These are phyloP conservation scores for Amblyornis subalaris DNA, from an alignment of 2,113 vertebrate genomes.

Conservation along the genomic window DNA sequence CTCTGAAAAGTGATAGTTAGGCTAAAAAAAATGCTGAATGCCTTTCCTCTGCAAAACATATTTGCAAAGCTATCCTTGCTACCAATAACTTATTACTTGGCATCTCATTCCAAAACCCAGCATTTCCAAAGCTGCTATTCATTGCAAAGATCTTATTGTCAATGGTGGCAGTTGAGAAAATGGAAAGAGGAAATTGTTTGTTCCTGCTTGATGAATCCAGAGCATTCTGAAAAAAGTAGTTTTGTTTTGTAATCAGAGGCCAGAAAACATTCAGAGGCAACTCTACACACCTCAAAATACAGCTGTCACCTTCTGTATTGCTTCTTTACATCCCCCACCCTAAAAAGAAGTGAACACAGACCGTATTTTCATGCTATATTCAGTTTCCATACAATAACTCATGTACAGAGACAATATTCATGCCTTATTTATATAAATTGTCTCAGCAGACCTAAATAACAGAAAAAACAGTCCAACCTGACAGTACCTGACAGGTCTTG, in stretches of 20 bases:
- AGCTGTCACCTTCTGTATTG: not conserved
- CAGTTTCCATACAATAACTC: not conserved
- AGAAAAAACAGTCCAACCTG: not conserved
- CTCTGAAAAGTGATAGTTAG: not conserved
- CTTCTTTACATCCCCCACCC: not conserved
- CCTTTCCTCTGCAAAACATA: not conserved
- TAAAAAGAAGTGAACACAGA: not conserved
- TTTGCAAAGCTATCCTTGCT: not conserved
- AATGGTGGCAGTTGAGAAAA: not conserved
- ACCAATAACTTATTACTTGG: not conserved
- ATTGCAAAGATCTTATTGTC: not conserved
- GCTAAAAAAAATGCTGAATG: slow-evolving; percentile 1
- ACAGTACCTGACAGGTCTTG: not conserved
- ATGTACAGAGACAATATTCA: not conserved
- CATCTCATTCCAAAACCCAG: not conserved
- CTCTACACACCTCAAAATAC: not conserved
- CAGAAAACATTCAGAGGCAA: not conserved
- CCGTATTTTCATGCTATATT: not conserved
- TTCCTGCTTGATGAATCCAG: not conserved
- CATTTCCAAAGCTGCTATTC: not conserved
- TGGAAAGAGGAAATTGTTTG: not conserved
- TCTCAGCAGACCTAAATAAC: not conserved
- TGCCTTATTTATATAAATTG: not conserved
- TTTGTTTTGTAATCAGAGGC: not conserved
- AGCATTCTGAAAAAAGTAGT: not conserved